Base-by-base conservation (phyloP, 2,113 vertebrate species). In the Austrofundulus limnaeus region DNA sequence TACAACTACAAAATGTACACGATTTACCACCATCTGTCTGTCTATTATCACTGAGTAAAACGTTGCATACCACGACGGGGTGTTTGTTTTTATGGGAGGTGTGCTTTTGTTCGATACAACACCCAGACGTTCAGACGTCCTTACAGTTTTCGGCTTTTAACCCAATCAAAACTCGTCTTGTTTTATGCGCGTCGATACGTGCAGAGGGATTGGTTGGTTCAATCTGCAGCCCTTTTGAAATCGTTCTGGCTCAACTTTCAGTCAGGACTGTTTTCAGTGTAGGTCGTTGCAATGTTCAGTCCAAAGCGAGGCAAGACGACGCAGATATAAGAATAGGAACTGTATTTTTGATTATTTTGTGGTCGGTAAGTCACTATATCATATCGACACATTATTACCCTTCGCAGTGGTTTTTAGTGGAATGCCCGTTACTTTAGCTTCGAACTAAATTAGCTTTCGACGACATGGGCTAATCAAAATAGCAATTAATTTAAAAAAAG, bases 151-250 rank as follows among this genome's bases (percentile, higher is more conserved):
- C 73, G 54, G 57, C 1, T n/a, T 55, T 42, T 57, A 0, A 67
- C 43, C 85, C 85, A 89, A 89, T 86, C 70, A 55, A 0, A 1
- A 3, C 8, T 21, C 20, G 2, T 11, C 0, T 14, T 3, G 66
- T 70, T 70, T 52, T 3, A 47, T 31, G 51, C 0, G 66, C 59
- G 46, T 11, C 23, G 1, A 10, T 4, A 19, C 0, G 2, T 58
- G 63, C 10, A 25, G 15, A 0, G 4, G 0, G 77, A 88, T 89
- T 88, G 84, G 86, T 37, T 70, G 28, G 38, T 88, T 86, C 51
- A 78, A 83, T 60, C 48, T 60, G 1, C 1, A 6, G n/a, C 17
- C 3, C 21, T 49, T 45, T 82, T 89, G 76, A 55, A 85, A 88
- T 62, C 74, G 75, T 15, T 2, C 2, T 2, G 1, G 11, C 39